Percentiles rank a stretch among this genome's conserved stretches.
These are phyloP conservation scores for Archips xylosteana DNA, from an alignment of 2,888 invertebrate genomes.

Conservation along the genomic window DNA sequence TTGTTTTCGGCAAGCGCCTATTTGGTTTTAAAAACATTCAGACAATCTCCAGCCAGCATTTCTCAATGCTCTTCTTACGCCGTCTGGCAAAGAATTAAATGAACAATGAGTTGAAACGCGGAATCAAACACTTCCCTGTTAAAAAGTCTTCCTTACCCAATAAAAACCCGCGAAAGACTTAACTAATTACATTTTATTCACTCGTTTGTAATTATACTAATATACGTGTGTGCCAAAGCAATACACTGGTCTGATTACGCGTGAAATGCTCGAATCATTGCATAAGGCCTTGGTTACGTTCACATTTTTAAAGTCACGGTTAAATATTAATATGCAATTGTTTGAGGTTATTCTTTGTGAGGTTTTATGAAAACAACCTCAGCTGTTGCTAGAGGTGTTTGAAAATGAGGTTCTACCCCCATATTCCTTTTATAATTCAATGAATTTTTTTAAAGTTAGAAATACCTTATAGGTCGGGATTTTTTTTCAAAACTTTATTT, in stretches of 20 bases:
- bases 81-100: not conserved
- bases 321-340: not conserved
- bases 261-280: conserved; percentile 20
- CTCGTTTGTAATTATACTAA: conserved; percentile 8
- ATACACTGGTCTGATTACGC: conserved; percentile 29
- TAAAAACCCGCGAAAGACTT: conserved; percentile 1
- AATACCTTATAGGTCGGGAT: too few species aligned
- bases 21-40: not conserved
- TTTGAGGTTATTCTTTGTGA: not conserved
- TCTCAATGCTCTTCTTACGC: conserved; percentile 6
- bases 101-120: not conserved
- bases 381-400: not conserved
- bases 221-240: conserved; percentile 20
- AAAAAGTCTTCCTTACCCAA: conserved; percentile 9
- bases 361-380: not conserved
- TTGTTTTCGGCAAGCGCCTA: conserved; percentile 4
- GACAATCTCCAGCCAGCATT: conserved; percentile 2
- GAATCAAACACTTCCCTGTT: conserved; percentile 24
- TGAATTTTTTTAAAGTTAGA: too few species aligned
- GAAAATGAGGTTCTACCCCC: not conserved
- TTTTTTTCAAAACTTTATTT: too few species aligned
- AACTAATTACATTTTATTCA: conserved; percentile 10
- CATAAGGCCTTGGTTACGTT: conserved; percentile 30
- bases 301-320: conserved; percentile 39
- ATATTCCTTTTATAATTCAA: not conserved